Conservation (phyloP, 2,113 vertebrate species). For the Lophotis ruficrista region DNA sequence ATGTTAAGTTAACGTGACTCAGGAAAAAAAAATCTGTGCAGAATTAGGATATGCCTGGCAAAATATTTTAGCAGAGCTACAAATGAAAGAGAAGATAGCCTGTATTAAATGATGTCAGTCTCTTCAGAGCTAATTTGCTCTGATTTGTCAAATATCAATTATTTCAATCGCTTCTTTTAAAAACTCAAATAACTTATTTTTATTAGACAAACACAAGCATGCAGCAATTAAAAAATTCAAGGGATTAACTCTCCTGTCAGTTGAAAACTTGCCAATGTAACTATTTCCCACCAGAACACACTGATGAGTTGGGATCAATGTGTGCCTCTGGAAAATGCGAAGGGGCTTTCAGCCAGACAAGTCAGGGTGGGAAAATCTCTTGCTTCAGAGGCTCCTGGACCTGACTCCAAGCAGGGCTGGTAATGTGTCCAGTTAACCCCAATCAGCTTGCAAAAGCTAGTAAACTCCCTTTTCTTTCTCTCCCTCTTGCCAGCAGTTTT, state of each 20-base stretch:
- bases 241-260: neutral
- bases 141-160: neutral
- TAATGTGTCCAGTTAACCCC: accelerated
- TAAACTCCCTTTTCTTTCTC: neutral
- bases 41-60: neutral
- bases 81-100: neutral
- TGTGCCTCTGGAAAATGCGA: neutral
- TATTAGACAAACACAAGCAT: neutral
- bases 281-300: neutral
- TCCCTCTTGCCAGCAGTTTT: neutral
- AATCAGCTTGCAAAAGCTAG: neutral
- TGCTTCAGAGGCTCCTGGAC: neutral
- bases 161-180: neutral
- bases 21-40: neutral
- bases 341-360: neutral
- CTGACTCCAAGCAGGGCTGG: neutral
- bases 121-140: neutral
- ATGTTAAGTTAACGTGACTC: neutral
- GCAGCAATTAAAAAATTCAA: neutral
- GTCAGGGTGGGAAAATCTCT: neutral
- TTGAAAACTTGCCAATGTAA: neutral
- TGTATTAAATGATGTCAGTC: neutral
- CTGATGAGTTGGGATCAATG: neutral
- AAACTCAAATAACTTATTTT: neutral
- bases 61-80: neutral